These are phyloP conservation scores for Scolanthus callimorphus DNA, from an alignment of 92 coral and sea anemone species.

Conservation along the genomic window DNA sequence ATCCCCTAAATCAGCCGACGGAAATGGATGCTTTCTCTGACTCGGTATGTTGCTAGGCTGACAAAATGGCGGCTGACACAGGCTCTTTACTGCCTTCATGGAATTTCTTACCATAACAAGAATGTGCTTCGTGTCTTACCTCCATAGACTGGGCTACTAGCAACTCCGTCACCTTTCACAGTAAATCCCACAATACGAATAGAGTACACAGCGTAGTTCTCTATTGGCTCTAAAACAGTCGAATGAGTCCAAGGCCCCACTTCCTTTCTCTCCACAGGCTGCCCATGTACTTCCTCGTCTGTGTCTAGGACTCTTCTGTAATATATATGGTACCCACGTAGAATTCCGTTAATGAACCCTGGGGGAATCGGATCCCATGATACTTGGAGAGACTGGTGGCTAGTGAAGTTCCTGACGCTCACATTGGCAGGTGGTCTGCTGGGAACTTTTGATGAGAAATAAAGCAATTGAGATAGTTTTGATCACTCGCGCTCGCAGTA, in stretches of 20 bases:
- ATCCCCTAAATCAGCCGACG: too few relatives aligned
- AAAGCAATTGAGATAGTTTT: too few relatives aligned
- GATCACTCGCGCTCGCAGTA: too few relatives aligned
- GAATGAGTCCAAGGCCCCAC: constrained; percentile 10
- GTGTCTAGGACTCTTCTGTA: constrained; percentile 31
- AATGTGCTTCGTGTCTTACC: too few relatives aligned
- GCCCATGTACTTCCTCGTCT: constrained; percentile 16
- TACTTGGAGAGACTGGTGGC: constrained; percentile 32
- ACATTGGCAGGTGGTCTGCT: constrained; percentile 43
- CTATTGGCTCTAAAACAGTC: constrained; percentile 19
- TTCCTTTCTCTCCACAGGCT: constrained; percentile 13
- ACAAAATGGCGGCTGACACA: too few relatives aligned
- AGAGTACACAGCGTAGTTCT: constrained; percentile 53
- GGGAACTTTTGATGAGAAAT: too few relatives aligned
- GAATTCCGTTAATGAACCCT: constrained; percentile 55
- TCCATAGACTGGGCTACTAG: constrained; percentile 28
- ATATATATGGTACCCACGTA: constrained; percentile 59
- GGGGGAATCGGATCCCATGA: constrained; percentile 61
- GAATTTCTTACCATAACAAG: too few relatives aligned
- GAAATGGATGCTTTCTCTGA: too few relatives aligned
- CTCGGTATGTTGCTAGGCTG: too few relatives aligned
- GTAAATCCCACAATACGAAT: constrained; percentile 58
- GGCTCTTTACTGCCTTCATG: too few relatives aligned
- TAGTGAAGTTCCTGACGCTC: constrained; percentile 36
- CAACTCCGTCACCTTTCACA: constrained; percentile 61